Base-by-base conservation (phyloP, 2,797 vertebrate species). In the Triplophysa bombifrons region DNA sequence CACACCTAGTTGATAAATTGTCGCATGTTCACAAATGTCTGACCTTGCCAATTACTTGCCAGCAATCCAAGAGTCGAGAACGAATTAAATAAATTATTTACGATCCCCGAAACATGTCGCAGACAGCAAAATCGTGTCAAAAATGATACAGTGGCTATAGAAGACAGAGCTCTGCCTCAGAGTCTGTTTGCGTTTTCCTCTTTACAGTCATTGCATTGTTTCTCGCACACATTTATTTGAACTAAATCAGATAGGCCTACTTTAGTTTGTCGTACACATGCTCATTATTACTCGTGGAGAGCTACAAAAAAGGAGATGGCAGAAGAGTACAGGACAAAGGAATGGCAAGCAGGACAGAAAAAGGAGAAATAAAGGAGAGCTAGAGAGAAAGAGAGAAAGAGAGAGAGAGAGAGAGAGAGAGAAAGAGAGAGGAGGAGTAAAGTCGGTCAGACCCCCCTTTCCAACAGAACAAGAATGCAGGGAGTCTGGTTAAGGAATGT, bases 401-500 rank as follows among this genome's bases (percentile, higher is more conserved):
- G 63, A 81, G 51, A 68, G 30, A n/a, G n/a, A n/a, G 38, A 71
- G 70, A 30, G n/a, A 61, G 22, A 65, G 34, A 60, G 50, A 81
- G 55, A 69, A 16, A 64, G 69, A 66, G 63, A 81, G 51, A 69
- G 30, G 79, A 73, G 71, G 69, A 73, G 84, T 73, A 81, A 84
- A 84, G 84, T 83, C 86, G 85, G 85, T 83, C 84, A 85, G 84
- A 74, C 85, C 79, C 84, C 85, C 84, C 81, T 48, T 82, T 83
- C 85, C 82, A 61, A 84, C 88, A 89, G 88, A 86, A 82, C 74
- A 93, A 86, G 86, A 88, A 85, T 86, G 82, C 78, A 72, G 83
- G 85, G 88, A 91, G 83, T 83, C 86, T 87, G 87, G 84, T 86
- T 88, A 85, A 84, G 77, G 86, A 86, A 87, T 88, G 89, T 83